A percentile compares a stretch with the other conserved stretches of the same genome.
These are phyloP conservation scores for crab-eating macaque (Macaca fascicularis) DNA, from an alignment of 2,113 vertebrate species.

Conservation along the genomic window DNA sequence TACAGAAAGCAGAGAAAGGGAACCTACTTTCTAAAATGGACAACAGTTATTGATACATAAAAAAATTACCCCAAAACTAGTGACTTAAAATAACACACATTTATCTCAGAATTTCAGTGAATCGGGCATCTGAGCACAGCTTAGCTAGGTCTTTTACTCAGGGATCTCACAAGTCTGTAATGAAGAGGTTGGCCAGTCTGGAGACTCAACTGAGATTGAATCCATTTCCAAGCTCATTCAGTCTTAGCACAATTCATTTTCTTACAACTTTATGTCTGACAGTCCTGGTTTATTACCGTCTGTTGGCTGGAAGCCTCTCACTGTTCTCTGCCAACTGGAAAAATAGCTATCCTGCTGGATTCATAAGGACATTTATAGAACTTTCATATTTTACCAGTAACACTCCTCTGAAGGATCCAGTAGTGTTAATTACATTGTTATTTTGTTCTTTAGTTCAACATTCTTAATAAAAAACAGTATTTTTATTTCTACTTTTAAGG, in stretches of 20 bases:
- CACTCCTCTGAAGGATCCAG: background rate
- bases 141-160: background rate
- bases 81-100: background rate
- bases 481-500: background rate
- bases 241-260: background rate
- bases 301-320: background rate
- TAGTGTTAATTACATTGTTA: background rate
- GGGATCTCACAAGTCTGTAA: background rate
- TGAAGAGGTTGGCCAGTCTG: background rate
- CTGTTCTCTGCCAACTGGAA: background rate
- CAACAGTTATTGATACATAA: background rate
- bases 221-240: background rate
- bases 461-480: background rate
- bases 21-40: background rate
- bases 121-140: background rate
- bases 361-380: background rate
- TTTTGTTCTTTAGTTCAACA: background rate
- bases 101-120: background rate
- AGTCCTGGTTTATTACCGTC: background rate
- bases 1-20: background rate
- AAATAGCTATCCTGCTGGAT: background rate
- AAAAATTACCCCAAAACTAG: background rate
- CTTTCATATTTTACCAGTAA: background rate
- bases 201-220: background rate
- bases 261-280: background rate